Conservation (phyloP, 2,113 vertebrate species). For the Oreocharis arfaki region DNA sequence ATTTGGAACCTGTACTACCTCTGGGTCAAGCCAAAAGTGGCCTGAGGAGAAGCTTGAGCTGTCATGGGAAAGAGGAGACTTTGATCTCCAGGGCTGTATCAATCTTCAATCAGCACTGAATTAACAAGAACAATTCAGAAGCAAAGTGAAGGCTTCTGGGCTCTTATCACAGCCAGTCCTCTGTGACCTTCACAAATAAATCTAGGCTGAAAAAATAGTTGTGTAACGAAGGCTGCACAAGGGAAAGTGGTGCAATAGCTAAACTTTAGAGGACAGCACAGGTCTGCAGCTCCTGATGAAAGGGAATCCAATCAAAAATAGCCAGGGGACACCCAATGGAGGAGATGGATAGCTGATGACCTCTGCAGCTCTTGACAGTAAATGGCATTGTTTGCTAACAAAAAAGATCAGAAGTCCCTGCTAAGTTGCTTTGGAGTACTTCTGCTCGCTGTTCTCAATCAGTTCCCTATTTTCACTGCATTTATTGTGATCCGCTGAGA, state of each 20-base stretch:
- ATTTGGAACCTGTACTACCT: conserved; percentile 15
- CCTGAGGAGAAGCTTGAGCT: background rate
- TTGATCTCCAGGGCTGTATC: conserved; percentile 26
- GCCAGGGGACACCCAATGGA: background rate
- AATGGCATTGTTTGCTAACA: background rate
- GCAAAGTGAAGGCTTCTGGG: background rate
- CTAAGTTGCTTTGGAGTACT: background rate
- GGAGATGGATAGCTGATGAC: background rate
- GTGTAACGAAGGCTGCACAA: background rate
- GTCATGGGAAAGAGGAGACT: background rate
- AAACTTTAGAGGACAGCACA: conserved; percentile 20
- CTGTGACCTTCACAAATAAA: conserved; percentile 33
- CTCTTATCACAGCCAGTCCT: background rate
- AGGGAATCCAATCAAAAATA: conserved; percentile 10
- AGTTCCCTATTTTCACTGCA: background rate
- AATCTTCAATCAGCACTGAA: conserved; percentile 41
- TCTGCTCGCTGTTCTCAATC: background rate
- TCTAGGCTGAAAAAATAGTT: background rate
- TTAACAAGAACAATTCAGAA: conserved; percentile 48
- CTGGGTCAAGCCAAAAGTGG: background rate
- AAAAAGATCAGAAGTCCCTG: background rate
- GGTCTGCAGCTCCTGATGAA: background rate
- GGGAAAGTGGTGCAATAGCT: background rate
- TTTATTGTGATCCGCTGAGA: background rate
- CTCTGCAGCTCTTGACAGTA: background rate